phyloP scores from a whole-genome alignment of 2,888 invertebrate species.

The Graphium colonna region DNA sequence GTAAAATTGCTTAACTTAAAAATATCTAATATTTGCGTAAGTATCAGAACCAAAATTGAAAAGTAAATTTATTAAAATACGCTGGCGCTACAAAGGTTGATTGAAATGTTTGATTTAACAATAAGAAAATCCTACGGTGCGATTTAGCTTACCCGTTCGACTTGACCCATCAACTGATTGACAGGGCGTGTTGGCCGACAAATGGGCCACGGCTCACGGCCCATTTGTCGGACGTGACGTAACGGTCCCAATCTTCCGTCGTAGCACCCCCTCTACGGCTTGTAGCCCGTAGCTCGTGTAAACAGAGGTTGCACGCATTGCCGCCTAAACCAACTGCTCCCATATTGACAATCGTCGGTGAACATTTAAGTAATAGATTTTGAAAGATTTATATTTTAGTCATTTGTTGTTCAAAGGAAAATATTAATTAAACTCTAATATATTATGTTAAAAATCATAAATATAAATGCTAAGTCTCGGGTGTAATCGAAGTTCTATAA shows the following conservation, averaged over 20 bases:
- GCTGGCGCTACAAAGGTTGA: no score
- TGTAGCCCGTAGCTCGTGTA: constrained; percentile 3
- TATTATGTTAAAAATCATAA: no score
- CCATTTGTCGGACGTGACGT: constrained; percentile 9
- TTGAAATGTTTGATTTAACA: no score
- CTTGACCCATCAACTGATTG: constrained; percentile 13
- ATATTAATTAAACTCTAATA: background rate
- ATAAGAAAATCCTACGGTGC: no score
- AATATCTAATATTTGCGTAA: no score
- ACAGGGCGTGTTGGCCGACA: constrained; percentile 11
- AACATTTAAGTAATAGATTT: background rate
- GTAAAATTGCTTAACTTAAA: no score
- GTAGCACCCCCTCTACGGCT: no score
- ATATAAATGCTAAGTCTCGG: no score
- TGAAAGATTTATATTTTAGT: background rate
- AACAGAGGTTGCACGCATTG: constrained; percentile 12
- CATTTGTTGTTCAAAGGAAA: background rate
- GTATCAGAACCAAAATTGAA: no score
- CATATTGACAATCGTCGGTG: constrained; percentile 1
- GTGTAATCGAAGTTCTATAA: no score
- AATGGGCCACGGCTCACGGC: constrained; percentile 16
- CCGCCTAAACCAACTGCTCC: constrained; percentile 21
- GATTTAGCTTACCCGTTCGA: background rate
- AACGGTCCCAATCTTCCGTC: constrained; percentile 5
- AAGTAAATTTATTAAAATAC: no score